These are phyloP conservation scores for Drosophila villosipedis DNA, from an alignment of 2,888 invertebrate species.

Conservation along the genomic window DNA sequence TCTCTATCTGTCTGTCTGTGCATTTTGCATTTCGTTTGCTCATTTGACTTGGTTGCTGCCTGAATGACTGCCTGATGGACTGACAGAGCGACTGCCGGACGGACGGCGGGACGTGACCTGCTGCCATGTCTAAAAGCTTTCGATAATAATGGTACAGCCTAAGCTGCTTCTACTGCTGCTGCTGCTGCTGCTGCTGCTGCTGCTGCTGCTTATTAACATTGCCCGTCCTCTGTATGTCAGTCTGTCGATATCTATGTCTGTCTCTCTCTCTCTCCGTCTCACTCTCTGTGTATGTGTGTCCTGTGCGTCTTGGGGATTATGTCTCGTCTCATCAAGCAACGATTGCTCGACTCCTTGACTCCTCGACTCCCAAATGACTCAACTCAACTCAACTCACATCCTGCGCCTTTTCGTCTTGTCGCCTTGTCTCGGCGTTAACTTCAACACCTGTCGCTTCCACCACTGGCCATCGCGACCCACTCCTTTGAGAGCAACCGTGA, in stretches of 20 bases:
- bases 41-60: slow-evolving; percentile 66
- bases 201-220: slow-evolving; percentile 56
- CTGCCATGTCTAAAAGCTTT: slow-evolving; percentile 77
- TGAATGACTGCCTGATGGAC: slow-evolving; percentile 59
- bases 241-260: slow-evolving; percentile 2
- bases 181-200: slow-evolving; percentile 40
- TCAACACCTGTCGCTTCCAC: slow-evolving; percentile 55
- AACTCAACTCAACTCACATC: neutral
- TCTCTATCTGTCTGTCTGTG: slow-evolving; percentile 51
- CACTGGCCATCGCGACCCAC: neutral
- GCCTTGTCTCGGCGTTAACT: slow-evolving; percentile 46
- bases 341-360: slow-evolving; percentile 5
- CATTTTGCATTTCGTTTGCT: slow-evolving; percentile 74
- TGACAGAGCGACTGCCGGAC: slow-evolving; percentile 31
- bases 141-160: slow-evolving; percentile 68
- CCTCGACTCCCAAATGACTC: neutral
- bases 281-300: slow-evolving; percentile 10
- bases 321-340: slow-evolving; percentile 36
- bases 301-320: slow-evolving; percentile 61
- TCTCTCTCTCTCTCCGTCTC: neutral
- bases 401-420: neutral
- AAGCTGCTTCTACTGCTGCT: slow-evolving; percentile 12
- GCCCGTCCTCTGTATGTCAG: slow-evolving; percentile 3
- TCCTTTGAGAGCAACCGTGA: neutral
- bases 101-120: slow-evolving; percentile 64